A percentile compares a stretch with the other conserved stretches of the same genome.
Conservation (phyloP, 1,140 invertebrate species). For the Trachymyrmex septentrionalis region DNA sequence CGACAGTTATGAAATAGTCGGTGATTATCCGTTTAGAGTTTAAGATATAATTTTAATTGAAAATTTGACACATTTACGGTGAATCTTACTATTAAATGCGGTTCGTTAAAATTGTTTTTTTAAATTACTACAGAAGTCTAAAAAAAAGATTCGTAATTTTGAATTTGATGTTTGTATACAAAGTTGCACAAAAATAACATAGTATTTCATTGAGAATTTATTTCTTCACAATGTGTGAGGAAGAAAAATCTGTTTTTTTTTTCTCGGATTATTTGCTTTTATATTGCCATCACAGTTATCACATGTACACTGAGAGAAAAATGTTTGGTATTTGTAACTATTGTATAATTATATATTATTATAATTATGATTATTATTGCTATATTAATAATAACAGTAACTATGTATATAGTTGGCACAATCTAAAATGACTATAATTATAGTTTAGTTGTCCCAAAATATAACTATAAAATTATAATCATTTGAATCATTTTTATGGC, state of each 20-base stretch:
- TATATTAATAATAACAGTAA: too few species aligned
- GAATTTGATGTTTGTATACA: neutral
- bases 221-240: neutral
- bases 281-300: neutral
- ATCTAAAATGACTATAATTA: too few species aligned
- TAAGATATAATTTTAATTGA: neutral
- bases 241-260: constrained; percentile 8
- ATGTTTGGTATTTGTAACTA: too few species aligned
- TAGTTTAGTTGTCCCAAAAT: too few species aligned
- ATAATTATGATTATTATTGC: too few species aligned
- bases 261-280: neutral
- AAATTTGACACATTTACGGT: neutral
- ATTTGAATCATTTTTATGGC: too few species aligned
- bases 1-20: neutral
- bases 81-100: neutral
- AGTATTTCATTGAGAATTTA: neutral
- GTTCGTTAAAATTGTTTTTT: neutral
- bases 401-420: too few species aligned
- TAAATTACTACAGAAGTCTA: neutral
- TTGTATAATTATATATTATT: too few species aligned
- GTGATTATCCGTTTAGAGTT: constrained; percentile 9
- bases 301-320: too few species aligned
- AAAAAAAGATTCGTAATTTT: neutral
- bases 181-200: neutral
- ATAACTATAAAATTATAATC: too few species aligned